Evolutionary conservation across 2,888 invertebrate species (phyloP).

Genomic region (Ctena decussata): DNA sequence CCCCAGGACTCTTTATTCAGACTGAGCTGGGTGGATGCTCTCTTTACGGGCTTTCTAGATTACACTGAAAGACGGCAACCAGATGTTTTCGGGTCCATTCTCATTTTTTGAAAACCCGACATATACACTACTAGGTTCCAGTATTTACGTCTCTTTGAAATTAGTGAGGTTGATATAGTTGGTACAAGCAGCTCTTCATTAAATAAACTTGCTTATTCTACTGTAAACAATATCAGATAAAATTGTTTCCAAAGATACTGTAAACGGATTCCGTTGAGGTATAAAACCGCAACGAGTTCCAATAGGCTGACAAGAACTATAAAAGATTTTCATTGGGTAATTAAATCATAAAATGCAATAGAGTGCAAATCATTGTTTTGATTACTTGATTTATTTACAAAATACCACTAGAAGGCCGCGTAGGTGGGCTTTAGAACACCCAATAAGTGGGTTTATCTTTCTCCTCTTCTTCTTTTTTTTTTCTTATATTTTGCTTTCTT

Average conservation of each 20-base stretch:
- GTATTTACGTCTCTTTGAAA: background rate
- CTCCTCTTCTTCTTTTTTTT: too few species aligned
- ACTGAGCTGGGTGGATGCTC: too few species aligned
- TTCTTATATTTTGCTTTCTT: too few species aligned
- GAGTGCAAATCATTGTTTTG: slow-evolving; percentile 60
- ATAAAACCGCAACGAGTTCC: slow-evolving; percentile 43
- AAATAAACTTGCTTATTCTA: background rate
- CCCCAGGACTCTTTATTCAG: too few species aligned
- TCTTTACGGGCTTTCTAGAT: too few species aligned
- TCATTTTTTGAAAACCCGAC: too few species aligned
- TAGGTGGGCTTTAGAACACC: background rate
- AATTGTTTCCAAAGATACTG: background rate
- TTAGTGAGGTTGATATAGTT: background rate
- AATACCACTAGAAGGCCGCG: background rate
- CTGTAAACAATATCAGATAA: slow-evolving; percentile 5
- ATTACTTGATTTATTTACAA: background rate
- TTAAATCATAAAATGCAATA: slow-evolving; percentile 61
- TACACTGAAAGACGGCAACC: too few species aligned
- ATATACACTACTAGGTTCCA: too few species aligned
- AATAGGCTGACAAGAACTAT: slow-evolving; percentile 59
- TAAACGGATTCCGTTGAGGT: slow-evolving; percentile 28
- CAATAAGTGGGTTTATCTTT: too few species aligned
- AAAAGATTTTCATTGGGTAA: slow-evolving; percentile 64
- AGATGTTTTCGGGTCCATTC: too few species aligned
- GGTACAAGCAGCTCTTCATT: background rate